Evolutionary conservation across 2,888 invertebrate species (phyloP).

Genomic region (Hirtodrosophila duncani): DNA sequence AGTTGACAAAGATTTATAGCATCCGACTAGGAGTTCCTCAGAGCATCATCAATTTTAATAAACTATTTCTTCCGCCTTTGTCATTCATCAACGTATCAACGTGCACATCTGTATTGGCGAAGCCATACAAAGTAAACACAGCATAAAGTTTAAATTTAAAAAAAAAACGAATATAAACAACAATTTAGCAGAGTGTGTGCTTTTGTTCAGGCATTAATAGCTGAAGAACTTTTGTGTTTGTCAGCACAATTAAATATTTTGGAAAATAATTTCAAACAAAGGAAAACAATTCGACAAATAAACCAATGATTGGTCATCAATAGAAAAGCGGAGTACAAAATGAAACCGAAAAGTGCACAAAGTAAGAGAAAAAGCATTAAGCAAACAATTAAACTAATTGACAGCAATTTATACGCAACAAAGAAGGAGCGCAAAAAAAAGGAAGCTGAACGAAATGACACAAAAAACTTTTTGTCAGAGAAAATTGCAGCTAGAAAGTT

Average conservation of each 20-base stretch:
- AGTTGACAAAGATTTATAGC: conserved; percentile 30
- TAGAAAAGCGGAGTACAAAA: conserved; percentile 14
- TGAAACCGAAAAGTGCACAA: conserved; percentile 3
- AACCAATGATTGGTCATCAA: conserved; percentile 35
- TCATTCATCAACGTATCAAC: conserved; percentile 2
- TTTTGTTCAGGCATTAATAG: conserved; percentile 15
- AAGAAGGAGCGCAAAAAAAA: conserved; percentile 11
- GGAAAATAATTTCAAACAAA: conserved; percentile 20
- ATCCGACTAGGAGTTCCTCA: conserved; percentile 14
- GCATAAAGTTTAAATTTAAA: neutral
- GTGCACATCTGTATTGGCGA: conserved; percentile 10
- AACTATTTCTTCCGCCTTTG: conserved; percentile 26
- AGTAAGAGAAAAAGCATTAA: conserved; percentile 23
- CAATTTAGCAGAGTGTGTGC: neutral
- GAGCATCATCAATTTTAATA: conserved; percentile 32
- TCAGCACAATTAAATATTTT: conserved; percentile 11
- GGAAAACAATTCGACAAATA: conserved; percentile 36
- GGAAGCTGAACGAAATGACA: conserved; percentile 18
- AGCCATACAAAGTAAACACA: neutral
- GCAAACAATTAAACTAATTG: conserved; percentile 68
- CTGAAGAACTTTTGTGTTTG: conserved; percentile 20
- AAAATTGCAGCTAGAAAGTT: conserved; percentile 57
- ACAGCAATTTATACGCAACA: conserved; percentile 63
- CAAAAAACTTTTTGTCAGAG: conserved; percentile 35
- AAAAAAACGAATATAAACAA: neutral